Base-by-base conservation (phyloP, 2,888 invertebrate species). In the Diabrotica balteata region DNA sequence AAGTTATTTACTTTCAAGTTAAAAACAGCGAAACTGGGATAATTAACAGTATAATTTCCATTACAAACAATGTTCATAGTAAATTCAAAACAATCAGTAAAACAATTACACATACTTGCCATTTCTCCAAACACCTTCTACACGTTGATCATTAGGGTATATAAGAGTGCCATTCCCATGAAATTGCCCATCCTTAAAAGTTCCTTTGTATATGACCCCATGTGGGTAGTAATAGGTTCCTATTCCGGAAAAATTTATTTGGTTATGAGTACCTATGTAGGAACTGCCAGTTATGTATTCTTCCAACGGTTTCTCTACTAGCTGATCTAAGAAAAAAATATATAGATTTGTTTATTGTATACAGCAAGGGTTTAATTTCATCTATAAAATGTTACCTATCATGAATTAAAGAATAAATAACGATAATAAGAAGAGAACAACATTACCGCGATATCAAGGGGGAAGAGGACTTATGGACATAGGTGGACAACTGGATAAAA, bases 181-280 rank as follows among this genome's bases (percentile, higher is more conserved):
- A 58, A 73, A 72, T 32, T 70, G 59, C 8, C 73, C 73, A 58
- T 73, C 60, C 49, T 59, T 63, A 51, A 73, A 73, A 32, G 69
- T 9, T 4, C 72, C 72, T 45, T 67, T 61, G 59, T 72, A 73
- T 7, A 65, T 64, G 7, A 69, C 66, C 47, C 71, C 71, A 43
- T 71, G 70, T 4, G 71, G 71, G 52, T 62, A 73, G 32, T 42
- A 8, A 42, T 73, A 73, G 17, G 52, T 65, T 49, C 73, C 73
- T 49, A 49, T 17, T 44, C 73, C 71, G 32, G 69, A 49, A 55
- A 73, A 69, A 7, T 69, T 69, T 9, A 71, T 44, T 6, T 22
- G n/a, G 50, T 73, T 64, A 64, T 62, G 57, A 17, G 54, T 10
- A 7, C 73, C 73, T 52, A 68, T 58, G 42, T 73, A 71, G 22